These are phyloP conservation scores for Cheilosia urbana DNA, from an alignment of 2,888 invertebrate genomes.

Conservation along the genomic window DNA sequence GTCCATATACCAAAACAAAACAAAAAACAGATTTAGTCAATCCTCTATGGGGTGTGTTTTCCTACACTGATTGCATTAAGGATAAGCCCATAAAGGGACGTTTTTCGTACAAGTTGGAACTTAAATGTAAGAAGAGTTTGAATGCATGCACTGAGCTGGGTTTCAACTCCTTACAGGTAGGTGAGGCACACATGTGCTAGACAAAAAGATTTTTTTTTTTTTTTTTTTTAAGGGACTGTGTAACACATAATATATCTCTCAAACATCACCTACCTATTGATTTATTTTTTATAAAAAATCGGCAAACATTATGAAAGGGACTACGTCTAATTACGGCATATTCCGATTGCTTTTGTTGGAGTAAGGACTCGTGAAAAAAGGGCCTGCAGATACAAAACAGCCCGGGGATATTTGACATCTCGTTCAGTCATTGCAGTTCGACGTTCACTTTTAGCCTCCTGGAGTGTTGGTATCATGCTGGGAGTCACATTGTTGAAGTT, in stretches of 20 bases:
- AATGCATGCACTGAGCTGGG: conserved; percentile 18
- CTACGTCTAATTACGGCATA: conserved; percentile 59
- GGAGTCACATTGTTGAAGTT: conserved; percentile 44
- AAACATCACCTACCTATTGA: conserved; percentile 23
- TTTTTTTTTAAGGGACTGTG: conserved; percentile 31
- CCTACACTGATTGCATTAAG: conserved; percentile 75
- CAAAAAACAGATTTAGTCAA: conserved; percentile 64
- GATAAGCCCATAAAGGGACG: conserved; percentile 67
- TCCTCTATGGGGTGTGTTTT: conserved; percentile 68
- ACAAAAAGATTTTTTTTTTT: conserved; percentile 9
- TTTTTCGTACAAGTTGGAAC: conserved; percentile 14
- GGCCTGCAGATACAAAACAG: conserved; percentile 66
- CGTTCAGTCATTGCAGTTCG: conserved; percentile 50
- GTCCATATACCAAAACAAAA: conserved; percentile 72
- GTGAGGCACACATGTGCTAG: conserved; percentile 15
- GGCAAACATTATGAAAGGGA: conserved; percentile 49
- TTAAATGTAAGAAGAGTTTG: conserved; percentile 34
- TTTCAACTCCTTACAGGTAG: conserved; percentile 31
- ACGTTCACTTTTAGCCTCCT: conserved; percentile 69
- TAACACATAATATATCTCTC: conserved; percentile 34
- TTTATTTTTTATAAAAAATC: conserved; percentile 36
- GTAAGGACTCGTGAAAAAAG: conserved; percentile 27
- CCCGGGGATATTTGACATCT: conserved; percentile 69
- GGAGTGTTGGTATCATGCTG: conserved; percentile 68
- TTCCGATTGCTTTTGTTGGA: conserved; percentile 31